A percentile compares a stretch with the other conserved stretches of the same genome.
Conservation (phyloP, 2,113 vertebrate species). For the Boulengerochromis microlepis region DNA sequence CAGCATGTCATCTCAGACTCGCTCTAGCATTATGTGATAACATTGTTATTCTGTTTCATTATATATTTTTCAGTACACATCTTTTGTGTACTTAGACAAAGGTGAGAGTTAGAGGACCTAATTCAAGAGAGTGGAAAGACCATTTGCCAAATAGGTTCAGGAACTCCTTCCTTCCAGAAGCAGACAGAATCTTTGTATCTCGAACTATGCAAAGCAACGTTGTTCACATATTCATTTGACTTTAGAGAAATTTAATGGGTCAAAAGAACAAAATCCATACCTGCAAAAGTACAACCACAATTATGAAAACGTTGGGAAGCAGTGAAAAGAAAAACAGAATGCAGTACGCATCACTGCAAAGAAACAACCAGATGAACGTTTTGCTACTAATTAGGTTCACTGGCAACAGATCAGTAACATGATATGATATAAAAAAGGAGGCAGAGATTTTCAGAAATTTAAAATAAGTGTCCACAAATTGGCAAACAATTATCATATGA, state of each 20-base stretch:
- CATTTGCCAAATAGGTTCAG: background rate
- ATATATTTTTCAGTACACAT: background rate
- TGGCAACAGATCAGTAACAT: background rate
- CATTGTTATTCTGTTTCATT: background rate
- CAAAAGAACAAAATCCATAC: background rate
- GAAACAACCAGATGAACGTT: background rate
- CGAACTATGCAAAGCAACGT: fast-evolving
- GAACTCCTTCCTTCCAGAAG: fast-evolving
- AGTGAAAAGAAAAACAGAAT: background rate
- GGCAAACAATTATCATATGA: background rate
- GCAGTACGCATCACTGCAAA: background rate
- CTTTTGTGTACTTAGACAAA: background rate
- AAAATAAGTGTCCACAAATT: fast-evolving
- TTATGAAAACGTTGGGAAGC: fast-evolving
- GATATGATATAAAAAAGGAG: background rate
- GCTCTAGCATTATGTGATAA: background rate
- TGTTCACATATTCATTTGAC: background rate
- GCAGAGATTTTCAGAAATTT: background rate
- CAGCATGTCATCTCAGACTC: background rate
- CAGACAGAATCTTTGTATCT: background rate
- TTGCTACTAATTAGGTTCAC: background rate
- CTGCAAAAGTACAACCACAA: background rate
- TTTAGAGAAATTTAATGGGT: fast-evolving
- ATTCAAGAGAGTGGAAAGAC: background rate
- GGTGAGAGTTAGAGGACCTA: background rate